A percentile compares a stretch with the other conserved stretches of the same genome.
phyloP scores from a whole-genome alignment of 2,797 vertebrate species.

The Rhabdomys pumilio region DNA sequence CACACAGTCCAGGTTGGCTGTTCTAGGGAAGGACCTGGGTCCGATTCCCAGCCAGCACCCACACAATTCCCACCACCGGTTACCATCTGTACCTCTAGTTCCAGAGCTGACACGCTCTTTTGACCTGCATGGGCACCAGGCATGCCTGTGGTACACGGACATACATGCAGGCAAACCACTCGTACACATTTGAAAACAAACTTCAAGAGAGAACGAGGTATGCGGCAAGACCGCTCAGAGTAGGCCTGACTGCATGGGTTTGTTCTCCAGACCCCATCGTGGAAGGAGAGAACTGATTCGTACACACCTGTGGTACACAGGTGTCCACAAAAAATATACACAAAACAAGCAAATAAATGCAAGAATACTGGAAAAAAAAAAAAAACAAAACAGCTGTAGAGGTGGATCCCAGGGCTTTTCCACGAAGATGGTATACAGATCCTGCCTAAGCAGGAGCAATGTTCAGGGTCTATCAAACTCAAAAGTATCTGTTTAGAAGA shows the following conservation, averaged over 20 bases:
- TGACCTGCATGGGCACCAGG: not conserved
- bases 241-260: not conserved
- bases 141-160: too few species aligned
- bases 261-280: not conserved
- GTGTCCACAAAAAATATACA: not conserved
- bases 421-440: not conserved
- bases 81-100: not conserved
- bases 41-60: not conserved
- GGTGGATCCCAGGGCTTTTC: not conserved
- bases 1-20: not conserved
- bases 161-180: too few species aligned
- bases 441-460: not conserved
- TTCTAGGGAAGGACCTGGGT: not conserved
- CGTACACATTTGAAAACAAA: not conserved
- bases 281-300: not conserved
- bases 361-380: not conserved
- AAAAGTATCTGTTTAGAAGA: conserved; percentile 25
- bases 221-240: not conserved
- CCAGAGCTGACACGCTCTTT: not conserved
- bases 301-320: not conserved
- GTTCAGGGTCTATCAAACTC: conserved; percentile 23
- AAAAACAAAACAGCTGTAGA: not conserved
- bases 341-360: not conserved
- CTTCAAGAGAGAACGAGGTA: not conserved
- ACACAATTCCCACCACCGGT: too few species aligned